Percentiles rank a stretch among this genome's conserved stretches.
Evolutionary conservation across 1,140 invertebrate species (phyloP).

Genomic region (Sarcophaga peregrina): DNA sequence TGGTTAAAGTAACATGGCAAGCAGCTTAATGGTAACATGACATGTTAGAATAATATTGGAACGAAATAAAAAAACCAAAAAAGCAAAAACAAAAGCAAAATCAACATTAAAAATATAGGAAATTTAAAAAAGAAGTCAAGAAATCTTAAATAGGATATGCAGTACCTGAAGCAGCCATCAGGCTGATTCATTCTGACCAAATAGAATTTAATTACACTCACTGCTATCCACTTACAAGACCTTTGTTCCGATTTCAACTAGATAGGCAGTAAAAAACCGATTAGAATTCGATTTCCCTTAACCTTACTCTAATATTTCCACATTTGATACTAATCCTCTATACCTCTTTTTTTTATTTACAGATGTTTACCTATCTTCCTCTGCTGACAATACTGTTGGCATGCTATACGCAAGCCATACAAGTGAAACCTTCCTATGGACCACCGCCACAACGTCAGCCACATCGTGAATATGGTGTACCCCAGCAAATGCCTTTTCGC

Average conservation of each 20-base stretch:
- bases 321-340: neutral
- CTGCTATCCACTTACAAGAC: too few relatives aligned
- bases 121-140: too few relatives aligned
- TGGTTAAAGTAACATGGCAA: slow-evolving; percentile 29
- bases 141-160: too few relatives aligned
- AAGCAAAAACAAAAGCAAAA: neutral
- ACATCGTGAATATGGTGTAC: slow-evolving; percentile 64
- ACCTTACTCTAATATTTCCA: neutral
- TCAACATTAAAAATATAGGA: too few relatives aligned
- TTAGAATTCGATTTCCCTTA: neutral
- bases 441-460: slow-evolving; percentile 65
- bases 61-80: neutral
- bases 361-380: slow-evolving; percentile 43
- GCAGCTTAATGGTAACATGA: slow-evolving; percentile 35
- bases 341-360: slow-evolving; percentile 18
- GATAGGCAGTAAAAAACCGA: neutral
- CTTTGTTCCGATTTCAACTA: too few relatives aligned
- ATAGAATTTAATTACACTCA: too few relatives aligned
- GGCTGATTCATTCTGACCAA: too few relatives aligned
- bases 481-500: slow-evolving; percentile 61
- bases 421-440: slow-evolving; percentile 61
- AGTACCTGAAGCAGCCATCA: too few relatives aligned
- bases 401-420: slow-evolving; percentile 42
- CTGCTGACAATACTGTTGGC: slow-evolving; percentile 37
- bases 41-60: slow-evolving; percentile 23